Evolutionary conservation across 1,140 invertebrate species (phyloP).

Genomic region (Tachypleus tridentatus): DNA sequence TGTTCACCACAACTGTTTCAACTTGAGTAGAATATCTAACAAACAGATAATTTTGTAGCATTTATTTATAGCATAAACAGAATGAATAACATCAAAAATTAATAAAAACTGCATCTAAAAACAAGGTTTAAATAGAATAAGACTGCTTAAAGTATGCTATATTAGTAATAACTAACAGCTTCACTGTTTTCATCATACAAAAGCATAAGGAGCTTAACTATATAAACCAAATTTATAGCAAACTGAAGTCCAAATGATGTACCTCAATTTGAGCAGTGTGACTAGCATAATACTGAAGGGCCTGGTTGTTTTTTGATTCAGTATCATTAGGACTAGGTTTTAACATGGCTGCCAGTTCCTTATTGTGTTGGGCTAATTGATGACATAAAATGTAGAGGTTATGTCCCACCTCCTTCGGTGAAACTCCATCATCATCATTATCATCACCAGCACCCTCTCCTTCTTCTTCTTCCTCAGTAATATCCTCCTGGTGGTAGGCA

Average conservation of each 20-base stretch:
- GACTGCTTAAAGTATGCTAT: too few relatives aligned
- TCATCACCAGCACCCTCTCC: conserved; percentile 23
- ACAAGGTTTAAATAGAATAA: too few relatives aligned
- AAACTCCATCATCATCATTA: conserved; percentile 56
- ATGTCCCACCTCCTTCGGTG: conserved; percentile 87
- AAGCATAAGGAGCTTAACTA: too few relatives aligned
- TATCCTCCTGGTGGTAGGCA: conserved; percentile 79
- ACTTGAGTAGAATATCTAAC: too few relatives aligned
- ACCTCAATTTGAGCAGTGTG: conserved; percentile 99
- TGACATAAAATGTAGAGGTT: conserved; percentile 99
- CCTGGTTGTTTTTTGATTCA: conserved; percentile 65
- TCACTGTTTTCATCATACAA: too few relatives aligned
- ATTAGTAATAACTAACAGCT: too few relatives aligned
- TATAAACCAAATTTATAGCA: too few relatives aligned
- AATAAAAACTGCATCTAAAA: too few relatives aligned
- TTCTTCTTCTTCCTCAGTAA: conserved; percentile 53
- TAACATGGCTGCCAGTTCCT: conserved; percentile 72
- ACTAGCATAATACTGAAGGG: conserved; percentile 82
- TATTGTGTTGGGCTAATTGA: conserved; percentile 91
- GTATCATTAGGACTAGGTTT: conserved; percentile 45
- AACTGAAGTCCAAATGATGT: conserved; percentile 21
- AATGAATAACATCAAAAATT: too few relatives aligned
- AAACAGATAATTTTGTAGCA: too few relatives aligned
- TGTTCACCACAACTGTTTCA: not conserved
- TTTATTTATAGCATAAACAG: too few relatives aligned